Base-by-base conservation (phyloP, 2,113 vertebrate species). In the Heterochromis multidens region DNA sequence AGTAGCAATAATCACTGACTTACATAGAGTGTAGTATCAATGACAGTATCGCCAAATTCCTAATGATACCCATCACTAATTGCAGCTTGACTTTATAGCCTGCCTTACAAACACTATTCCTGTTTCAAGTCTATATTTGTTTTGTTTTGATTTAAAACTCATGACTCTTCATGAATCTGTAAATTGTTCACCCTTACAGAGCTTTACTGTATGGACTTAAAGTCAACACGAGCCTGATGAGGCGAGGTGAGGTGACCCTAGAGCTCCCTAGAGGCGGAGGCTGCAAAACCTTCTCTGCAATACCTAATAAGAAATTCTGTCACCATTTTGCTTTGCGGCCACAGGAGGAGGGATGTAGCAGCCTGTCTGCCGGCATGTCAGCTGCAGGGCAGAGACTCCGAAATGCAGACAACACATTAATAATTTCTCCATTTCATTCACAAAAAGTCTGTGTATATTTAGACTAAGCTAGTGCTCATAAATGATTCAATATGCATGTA, bases 171-270 rank as follows among this genome's bases (percentile, higher is more conserved):
- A 35, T 23, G 1, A 82, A 60, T 82, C 40, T 19, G 56, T 78
- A 21, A 81, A 54, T 59, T 1, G 11, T 72, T 74, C 54, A 14
- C 13, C 40, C 77, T 80, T 88, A 79, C 88, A 84, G 43, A 46
- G 23, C 25, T 21, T 77, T 79, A 81, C 83, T 57, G 25, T 60
- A 82, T 79, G 54, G 61, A 86, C 63, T 83, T 70, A 52, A 70
- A 61, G 23, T 92, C 79, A 46, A 85, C 87, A 83, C 23, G 33
- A 80, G 52, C 85, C 88, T 65, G 80, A 62, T 16, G 83, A 82
- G 87, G 79, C 27, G 2, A 84, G 89, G 87, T 80, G 79, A 56
- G 84, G 88, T 93, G 93, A 93, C 93, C 94, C 91, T 77, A 87
- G 65, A 43, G 65, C 35, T 92, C 91, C 91, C 90, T 14, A 0